Evolutionary conservation across 2,888 invertebrate species (phyloP), one percentile per base, ranked within the genome.

Genomic region (Himalopsyche anomala): DNA sequence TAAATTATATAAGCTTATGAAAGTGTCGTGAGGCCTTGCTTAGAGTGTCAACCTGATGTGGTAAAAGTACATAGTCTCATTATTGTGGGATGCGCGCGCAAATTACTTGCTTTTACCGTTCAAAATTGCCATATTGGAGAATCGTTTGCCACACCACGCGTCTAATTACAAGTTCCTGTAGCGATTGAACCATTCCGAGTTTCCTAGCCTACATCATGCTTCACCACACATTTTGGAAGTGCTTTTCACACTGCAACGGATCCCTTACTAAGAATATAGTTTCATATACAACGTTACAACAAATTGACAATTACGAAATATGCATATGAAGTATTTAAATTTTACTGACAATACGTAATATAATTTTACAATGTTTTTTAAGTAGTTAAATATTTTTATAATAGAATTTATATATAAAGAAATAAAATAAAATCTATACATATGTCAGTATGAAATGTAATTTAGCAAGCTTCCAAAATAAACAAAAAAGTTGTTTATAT

Each of bases 51-150:
- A 4, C 62, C 28, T 6, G 2, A 74, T 12, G 74, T 74, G 74
- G 74, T 1, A 38, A 74, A 36, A 36, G 74, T 74, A 74, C 5
- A 74, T 74, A 36, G 0, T 38, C 69, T 36, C 69, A 74, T 74
- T 74, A 74, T 28, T 74, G 38, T 38, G 38, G 19, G 38, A 5
- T 74, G 36, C 74, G 74, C 74, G 74, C 74, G 74, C 74, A 74
- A 38, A 38, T 74, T 3, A 74, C 74, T 74, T 74, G 62, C 62
- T 62, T 28, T 74, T 15, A 74, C 81, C 69, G 69, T 84, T 42
- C 51, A 84, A 84, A 81, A 69, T 45, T 84, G 36, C 84, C 84
- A 81, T 81, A 84, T 84, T 84, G 69, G 84, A 80, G 81, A 51
- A 69, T 40, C 84, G 69, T 84, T 81, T 69, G 84, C 81, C 51